These are phyloP conservation scores for Channallabes apus DNA, from an alignment of 2,797 vertebrate genomes.

Conservation along the genomic window DNA sequence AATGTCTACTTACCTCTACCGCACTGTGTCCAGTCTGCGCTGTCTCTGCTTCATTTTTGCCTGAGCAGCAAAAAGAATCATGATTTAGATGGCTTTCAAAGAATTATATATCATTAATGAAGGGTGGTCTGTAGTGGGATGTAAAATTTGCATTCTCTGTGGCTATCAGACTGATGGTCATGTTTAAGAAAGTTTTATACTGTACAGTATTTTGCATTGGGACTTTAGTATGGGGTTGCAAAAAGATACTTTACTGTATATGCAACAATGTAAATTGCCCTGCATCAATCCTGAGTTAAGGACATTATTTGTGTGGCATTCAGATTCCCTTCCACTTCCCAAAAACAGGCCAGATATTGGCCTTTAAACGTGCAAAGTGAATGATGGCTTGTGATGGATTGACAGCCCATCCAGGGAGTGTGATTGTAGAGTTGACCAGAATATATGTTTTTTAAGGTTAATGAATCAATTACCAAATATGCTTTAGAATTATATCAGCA, in stretches of 20 bases:
- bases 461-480: not conserved
- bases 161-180: not conserved
- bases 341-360: not conserved
- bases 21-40: constrained; percentile 82
- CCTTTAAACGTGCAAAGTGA: not conserved
- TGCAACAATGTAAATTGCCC: not conserved
- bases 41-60: constrained; percentile 83
- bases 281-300: not conserved
- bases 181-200: not conserved
- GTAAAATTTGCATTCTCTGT: not conserved
- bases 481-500: not conserved
- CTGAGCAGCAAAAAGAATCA: constrained; percentile 66
- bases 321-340: not conserved
- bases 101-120: not conserved
- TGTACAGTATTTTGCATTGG: not conserved
- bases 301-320: too few relatives aligned
- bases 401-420: not conserved
- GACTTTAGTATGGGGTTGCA: not conserved
- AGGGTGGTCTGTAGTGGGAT: not conserved
- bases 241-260: not conserved
- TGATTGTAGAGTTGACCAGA: not conserved
- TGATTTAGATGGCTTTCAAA: not conserved
- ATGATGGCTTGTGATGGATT: not conserved
- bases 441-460: not conserved
- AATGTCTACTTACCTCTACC: constrained; percentile 92